phyloP scores from a whole-genome alignment of 2,888 invertebrate genomes.

The Agrotis clavis region DNA sequence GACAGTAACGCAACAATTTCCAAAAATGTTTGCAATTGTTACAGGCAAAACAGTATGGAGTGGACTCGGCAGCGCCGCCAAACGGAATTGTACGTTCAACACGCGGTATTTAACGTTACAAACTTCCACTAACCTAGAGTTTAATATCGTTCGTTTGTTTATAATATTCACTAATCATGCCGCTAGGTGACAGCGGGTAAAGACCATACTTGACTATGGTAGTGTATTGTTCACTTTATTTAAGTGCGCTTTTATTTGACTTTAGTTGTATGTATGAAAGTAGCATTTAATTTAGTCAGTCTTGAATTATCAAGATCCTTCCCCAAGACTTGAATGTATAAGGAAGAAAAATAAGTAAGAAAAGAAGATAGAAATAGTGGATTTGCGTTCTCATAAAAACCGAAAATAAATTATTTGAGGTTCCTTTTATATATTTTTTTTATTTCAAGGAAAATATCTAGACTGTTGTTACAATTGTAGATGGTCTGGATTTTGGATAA shows the following conservation, averaged over 20 bases:
- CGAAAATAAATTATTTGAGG: constrained; percentile 6
- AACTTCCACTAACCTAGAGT: constrained; percentile 62
- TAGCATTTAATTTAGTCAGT: constrained; percentile 5
- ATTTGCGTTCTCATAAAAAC: neutral
- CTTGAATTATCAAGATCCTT: constrained; percentile 3
- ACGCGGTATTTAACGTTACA: constrained; percentile 52
- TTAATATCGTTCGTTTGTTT: constrained; percentile 51
- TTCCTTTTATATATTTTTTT: constrained; percentile 15
- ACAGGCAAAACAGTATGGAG: constrained; percentile 44
- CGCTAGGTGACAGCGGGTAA: constrained; percentile 27
- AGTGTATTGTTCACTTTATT: constrained; percentile 9
- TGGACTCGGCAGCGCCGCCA: constrained; percentile 54
- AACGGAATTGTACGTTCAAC: constrained; percentile 59
- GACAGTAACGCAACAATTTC: neutral
- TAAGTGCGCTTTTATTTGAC: constrained; percentile 29
- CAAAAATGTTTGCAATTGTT: constrained; percentile 21
- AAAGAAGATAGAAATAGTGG: neutral
- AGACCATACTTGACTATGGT: constrained; percentile 14
- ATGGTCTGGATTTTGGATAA: neutral
- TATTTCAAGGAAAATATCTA: constrained; percentile 6
- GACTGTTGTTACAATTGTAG: constrained; percentile 16
- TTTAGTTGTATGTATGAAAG: constrained; percentile 28
- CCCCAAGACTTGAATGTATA: constrained; percentile 14
- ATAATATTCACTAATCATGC: constrained; percentile 31
- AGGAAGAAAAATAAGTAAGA: neutral